Conservation (phyloP, 1,140 invertebrate genomes). For the Drosophila insularis region DNA sequence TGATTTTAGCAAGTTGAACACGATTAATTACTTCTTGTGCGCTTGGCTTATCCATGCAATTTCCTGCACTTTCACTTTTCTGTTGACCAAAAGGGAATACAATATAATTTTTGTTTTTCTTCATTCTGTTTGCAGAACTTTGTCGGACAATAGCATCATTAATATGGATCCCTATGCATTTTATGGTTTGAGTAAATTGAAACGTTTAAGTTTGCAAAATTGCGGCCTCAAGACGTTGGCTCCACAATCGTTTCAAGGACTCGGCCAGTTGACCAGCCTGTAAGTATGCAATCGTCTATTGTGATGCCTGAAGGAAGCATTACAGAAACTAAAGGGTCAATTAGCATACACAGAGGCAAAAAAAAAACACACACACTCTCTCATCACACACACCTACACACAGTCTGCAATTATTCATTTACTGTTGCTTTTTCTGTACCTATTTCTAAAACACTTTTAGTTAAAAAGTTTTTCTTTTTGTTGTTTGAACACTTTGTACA, state of each 20-base stretch:
- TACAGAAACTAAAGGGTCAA: slow-evolving; percentile 2
- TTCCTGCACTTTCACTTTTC: slow-evolving; percentile 68
- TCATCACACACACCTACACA: slow-evolving; percentile 19
- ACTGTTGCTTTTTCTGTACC: slow-evolving; percentile 47
- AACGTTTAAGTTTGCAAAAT: slow-evolving; percentile 84
- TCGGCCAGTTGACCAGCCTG: slow-evolving; percentile 84
- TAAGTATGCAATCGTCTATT: slow-evolving; percentile 82
- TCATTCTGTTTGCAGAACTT: slow-evolving; percentile 83
- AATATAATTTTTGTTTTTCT: not conserved
- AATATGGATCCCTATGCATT: slow-evolving; percentile 84
- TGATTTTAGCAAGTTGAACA: slow-evolving; percentile 65
- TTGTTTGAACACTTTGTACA: slow-evolving; percentile 36
- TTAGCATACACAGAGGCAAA: not conserved
- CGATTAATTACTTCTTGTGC: slow-evolving; percentile 67
- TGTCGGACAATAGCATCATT: slow-evolving; percentile 85
- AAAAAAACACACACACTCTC: slow-evolving; percentile 17
- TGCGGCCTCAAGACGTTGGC: slow-evolving; percentile 84
- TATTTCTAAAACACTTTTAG: slow-evolving; percentile 10
- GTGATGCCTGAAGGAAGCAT: not conserved
- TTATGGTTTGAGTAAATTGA: slow-evolving; percentile 83
- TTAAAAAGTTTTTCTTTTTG: slow-evolving; percentile 41
- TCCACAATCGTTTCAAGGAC: slow-evolving; percentile 82
- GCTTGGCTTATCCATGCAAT: slow-evolving; percentile 59
- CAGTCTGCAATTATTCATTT: slow-evolving; percentile 63
- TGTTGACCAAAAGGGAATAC: slow-evolving; percentile 63